A percentile compares a stretch with the other conserved stretches of the same genome.
phyloP scores from a whole-genome alignment of 2,797 vertebrate species.

The Corythornis leucogaster region DNA sequence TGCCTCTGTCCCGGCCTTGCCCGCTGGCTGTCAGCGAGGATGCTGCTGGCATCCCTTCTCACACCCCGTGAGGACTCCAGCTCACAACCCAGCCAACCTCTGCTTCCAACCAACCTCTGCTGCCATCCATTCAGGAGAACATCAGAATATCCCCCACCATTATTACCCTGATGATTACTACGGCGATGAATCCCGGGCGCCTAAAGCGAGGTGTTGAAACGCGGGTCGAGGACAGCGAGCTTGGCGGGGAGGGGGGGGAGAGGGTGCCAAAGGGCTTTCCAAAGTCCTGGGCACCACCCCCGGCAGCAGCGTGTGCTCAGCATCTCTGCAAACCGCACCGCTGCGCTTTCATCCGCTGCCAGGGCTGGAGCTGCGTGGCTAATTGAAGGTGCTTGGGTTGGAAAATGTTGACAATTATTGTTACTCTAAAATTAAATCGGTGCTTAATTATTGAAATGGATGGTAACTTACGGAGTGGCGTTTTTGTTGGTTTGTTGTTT shows the following conservation, averaged over 20 bases:
- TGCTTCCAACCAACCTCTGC: not conserved
- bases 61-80: accelerated
- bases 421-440: slow-evolving; percentile 66
- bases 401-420: slow-evolving; percentile 69
- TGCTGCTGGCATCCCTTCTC: not conserved
- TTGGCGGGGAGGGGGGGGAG: not conserved
- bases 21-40: not conserved
- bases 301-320: not conserved
- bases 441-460: slow-evolving; percentile 65
- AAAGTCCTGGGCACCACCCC: not conserved
- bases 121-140: not conserved
- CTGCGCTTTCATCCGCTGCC: slow-evolving; percentile 40
- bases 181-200: not conserved
- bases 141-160: not conserved
- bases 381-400: slow-evolving; percentile 52
- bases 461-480: slow-evolving; percentile 44
- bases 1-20: not conserved
- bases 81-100: not conserved
- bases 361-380: not conserved
- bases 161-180: no score
- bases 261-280: not conserved
- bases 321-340: not conserved
- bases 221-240: not conserved
- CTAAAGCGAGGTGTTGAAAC: slow-evolving; percentile 49
- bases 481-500: no score